These are phyloP conservation scores for Teleogryllus oceanicus DNA, from an alignment of 2,888 invertebrate species.

Conservation along the genomic window DNA sequence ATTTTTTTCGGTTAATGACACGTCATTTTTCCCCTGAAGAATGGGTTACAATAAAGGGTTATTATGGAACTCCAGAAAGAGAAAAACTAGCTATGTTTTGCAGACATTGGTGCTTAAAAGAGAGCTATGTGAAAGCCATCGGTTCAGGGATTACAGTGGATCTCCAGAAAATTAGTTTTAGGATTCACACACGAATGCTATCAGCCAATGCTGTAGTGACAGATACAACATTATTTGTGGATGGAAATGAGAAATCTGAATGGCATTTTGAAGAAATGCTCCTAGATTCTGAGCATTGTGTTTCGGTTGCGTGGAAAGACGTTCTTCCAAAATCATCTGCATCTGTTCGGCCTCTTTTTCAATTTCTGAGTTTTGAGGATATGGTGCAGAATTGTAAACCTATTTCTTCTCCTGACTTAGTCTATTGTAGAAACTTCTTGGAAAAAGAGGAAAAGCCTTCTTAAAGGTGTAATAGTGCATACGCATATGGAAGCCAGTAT, in stretches of 20 bases:
- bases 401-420: constrained; percentile 52
- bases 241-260: constrained; percentile 53
- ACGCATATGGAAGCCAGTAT: too few species aligned
- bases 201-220: constrained; percentile 46
- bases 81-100: constrained; percentile 78
- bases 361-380: constrained; percentile 57
- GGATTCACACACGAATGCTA: constrained; percentile 55
- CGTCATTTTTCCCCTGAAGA: constrained; percentile 76
- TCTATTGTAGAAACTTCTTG: constrained; percentile 58
- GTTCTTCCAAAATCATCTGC: not conserved
- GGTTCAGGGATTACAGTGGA: constrained; percentile 81
- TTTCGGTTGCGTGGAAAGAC: constrained; percentile 65
- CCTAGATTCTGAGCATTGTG: constrained; percentile 71
- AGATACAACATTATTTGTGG: constrained; percentile 65
- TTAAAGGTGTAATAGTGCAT: not conserved
- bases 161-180: constrained; percentile 73
- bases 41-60: constrained; percentile 69
- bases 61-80: constrained; percentile 51
- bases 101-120: constrained; percentile 90
- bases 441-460: constrained; percentile 52
- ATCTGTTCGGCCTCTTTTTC: constrained; percentile 48
- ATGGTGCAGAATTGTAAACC: constrained; percentile 57
- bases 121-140: constrained; percentile 88
- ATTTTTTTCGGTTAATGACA: constrained; percentile 87
- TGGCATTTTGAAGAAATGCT: constrained; percentile 85